A percentile compares a stretch with the other conserved stretches of the same genome.
These are phyloP conservation scores for Darevskia mixta DNA, from an alignment of 2,797 vertebrate species.

Conservation along the genomic window DNA sequence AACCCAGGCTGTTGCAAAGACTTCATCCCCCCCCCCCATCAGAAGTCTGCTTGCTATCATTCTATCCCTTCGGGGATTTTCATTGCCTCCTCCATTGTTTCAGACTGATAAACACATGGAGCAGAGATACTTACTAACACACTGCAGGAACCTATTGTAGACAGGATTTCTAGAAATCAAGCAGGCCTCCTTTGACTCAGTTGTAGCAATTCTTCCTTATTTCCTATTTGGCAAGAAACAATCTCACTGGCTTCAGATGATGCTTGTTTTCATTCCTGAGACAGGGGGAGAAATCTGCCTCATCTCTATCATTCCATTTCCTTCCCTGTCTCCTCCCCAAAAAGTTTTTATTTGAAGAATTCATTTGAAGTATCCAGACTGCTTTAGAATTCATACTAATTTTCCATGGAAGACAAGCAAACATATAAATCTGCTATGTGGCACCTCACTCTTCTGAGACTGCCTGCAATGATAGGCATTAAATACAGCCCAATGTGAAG, in stretches of 20 bases:
- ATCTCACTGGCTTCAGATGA: background rate
- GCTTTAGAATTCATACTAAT: background rate
- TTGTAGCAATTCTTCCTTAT: background rate
- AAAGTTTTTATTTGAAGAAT: background rate
- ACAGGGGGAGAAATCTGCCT: background rate
- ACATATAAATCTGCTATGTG: background rate
- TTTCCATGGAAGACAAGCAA: background rate
- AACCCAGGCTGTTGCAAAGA: background rate
- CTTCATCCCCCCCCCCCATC: fast-evolving
- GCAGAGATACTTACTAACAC: background rate
- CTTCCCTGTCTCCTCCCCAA: too few species aligned
- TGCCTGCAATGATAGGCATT: background rate
- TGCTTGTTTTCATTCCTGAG: background rate
- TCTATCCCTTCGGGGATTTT: fast-evolving
- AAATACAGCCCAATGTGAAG: background rate
- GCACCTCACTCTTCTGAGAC: background rate
- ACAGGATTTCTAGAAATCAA: background rate
- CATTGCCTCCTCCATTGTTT: background rate
- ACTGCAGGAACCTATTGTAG: background rate
- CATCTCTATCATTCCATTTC: background rate
- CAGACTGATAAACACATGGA: background rate
- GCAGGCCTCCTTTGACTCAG: background rate
- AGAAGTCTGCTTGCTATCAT: fast-evolving
- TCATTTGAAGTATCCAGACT: background rate
- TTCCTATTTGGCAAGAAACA: too few species aligned